A percentile compares a stretch with the other conserved stretches of the same genome.
Conservation (phyloP, 2,797 vertebrate species). For the Rhodeus uyekii region DNA sequence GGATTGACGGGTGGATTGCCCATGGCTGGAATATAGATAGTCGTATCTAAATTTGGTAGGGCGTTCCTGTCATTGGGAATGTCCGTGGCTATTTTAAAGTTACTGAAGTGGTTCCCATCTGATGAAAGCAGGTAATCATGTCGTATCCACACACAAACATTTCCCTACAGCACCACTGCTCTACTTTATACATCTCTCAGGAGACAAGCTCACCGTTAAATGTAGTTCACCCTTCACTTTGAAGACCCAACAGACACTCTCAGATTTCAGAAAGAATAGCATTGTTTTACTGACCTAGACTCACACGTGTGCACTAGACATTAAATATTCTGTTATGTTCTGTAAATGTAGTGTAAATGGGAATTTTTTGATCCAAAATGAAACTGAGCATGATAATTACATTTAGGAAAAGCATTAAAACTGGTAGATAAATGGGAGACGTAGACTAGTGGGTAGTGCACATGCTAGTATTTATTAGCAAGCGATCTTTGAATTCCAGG, state of each 20-base stretch:
- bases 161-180: slow-evolving; percentile 34
- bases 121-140: slow-evolving; percentile 10
- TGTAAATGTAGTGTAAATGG: not conserved
- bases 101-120: not conserved
- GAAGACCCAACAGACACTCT: slow-evolving; percentile 18
- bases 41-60: not conserved
- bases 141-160: slow-evolving; percentile 1
- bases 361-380: not conserved
- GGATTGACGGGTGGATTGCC: slow-evolving; percentile 8
- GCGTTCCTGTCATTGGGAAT: not conserved
- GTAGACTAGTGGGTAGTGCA: not conserved
- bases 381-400: not conserved
- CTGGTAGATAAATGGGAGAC: not conserved
- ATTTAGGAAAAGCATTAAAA: not conserved
- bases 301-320: not conserved
- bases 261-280: not conserved
- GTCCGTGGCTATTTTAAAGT: slow-evolving; percentile 5
- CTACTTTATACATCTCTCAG: slow-evolving; percentile 39
- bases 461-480: not conserved
- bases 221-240: slow-evolving; percentile 46
- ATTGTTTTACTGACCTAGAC: not conserved
- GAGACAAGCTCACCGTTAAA: slow-evolving; percentile 52
- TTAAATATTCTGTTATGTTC: not conserved
- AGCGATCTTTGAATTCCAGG: not conserved
- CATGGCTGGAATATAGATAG: slow-evolving; percentile 29